Evolutionary conservation across 35 echinoderm and acorn worm species (phyloP).

Genomic region (Chiridota heheva): DNA sequence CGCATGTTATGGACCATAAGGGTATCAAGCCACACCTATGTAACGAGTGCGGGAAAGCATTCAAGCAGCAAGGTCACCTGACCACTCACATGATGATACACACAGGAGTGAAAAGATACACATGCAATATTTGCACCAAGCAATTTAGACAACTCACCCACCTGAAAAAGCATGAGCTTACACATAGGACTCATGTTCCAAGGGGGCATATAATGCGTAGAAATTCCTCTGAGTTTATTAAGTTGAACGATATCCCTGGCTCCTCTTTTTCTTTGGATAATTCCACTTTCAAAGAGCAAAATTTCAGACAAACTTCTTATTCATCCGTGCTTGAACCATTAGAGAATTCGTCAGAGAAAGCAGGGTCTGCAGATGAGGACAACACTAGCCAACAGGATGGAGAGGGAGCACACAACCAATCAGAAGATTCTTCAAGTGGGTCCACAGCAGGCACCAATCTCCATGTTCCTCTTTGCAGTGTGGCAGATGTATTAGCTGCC

Average conservation of each 20-base stretch:
- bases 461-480: no score
- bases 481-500: no score
- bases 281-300: not conserved
- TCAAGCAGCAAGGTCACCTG: constrained; percentile 65
- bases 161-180: constrained; percentile 57
- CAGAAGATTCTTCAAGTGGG: no score
- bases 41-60: constrained; percentile 48
- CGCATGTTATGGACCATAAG: constrained; percentile 45
- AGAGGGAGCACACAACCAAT: no score
- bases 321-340: no score
- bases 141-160: constrained; percentile 51
- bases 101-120: constrained; percentile 42
- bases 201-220: no score
- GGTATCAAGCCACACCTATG: constrained; percentile 64
- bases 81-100: constrained; percentile 55
- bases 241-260: not conserved
- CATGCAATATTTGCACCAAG: constrained; percentile 51
- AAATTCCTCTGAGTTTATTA: no score
- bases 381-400: no score
- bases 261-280: not conserved
- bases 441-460: no score
- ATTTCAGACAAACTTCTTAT: not conserved
- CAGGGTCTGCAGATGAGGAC: no score
- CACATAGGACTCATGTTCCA: constrained; percentile 19
- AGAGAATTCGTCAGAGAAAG: no score